These are phyloP conservation scores for Drosophila conformis DNA, from an alignment of 2,888 invertebrate genomes.

Conservation along the genomic window DNA sequence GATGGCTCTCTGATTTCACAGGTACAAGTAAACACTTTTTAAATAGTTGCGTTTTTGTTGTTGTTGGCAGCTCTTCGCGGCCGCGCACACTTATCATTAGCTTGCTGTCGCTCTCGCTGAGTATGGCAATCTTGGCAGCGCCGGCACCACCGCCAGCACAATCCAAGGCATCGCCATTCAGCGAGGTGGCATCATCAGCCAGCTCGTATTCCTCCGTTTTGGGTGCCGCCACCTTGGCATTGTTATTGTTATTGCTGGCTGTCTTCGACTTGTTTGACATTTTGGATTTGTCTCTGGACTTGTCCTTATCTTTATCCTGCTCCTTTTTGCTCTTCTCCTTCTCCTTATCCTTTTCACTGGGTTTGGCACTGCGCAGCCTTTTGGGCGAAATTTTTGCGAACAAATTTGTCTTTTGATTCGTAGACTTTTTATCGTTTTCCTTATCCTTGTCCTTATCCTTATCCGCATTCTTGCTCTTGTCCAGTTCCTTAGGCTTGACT, in stretches of 20 bases:
- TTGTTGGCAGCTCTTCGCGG: constrained; percentile 87
- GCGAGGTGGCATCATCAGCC: constrained; percentile 86
- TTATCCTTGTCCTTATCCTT: constrained; percentile 59
- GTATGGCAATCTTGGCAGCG: constrained; percentile 86
- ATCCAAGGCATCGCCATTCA: constrained; percentile 80
- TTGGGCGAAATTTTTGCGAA: constrained; percentile 79
- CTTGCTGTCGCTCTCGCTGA: constrained; percentile 85
- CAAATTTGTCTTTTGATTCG: constrained; percentile 65
- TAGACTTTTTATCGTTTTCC: constrained; percentile 68
- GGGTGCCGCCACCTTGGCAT: constrained; percentile 32
- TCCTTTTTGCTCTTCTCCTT: constrained; percentile 43
- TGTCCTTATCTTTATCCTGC: constrained; percentile 37
- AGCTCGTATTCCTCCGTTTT: constrained; percentile 86
- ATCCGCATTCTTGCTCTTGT: constrained; percentile 55
- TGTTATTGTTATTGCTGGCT: constrained; percentile 47
- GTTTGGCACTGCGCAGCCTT: constrained; percentile 57
- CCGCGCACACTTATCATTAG: constrained; percentile 87
- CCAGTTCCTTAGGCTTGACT: constrained; percentile 61
- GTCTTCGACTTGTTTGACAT: constrained; percentile 20
- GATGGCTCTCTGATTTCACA: constrained; percentile 82
- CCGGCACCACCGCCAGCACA: constrained; percentile 42
- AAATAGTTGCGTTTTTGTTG: constrained; percentile 54
- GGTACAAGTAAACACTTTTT: constrained; percentile 82
- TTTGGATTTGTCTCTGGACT: constrained; percentile 38
- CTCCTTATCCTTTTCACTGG: constrained; percentile 51